phyloP scores from a whole-genome alignment of 2,888 invertebrate genomes.

The Pyrrhia umbra region DNA sequence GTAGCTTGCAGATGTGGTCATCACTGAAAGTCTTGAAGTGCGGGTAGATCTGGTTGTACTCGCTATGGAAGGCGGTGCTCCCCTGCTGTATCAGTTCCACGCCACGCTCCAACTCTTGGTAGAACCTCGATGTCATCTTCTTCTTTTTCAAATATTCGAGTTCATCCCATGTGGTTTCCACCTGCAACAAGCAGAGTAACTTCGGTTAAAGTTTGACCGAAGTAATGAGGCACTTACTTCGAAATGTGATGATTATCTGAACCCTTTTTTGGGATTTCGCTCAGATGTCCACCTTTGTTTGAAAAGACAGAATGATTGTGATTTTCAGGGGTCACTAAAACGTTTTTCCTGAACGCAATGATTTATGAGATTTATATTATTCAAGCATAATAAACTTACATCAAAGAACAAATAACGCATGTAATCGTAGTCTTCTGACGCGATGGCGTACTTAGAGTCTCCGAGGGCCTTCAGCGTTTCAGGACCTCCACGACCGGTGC shows the following conservation, averaged over 20 bases:
- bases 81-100: slow-evolving; percentile 75
- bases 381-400: slow-evolving; percentile 68
- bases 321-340: no score
- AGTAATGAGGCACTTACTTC: no score
- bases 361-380: no score
- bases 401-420: slow-evolving; percentile 79
- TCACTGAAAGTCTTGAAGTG: slow-evolving; percentile 77
- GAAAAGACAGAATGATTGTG: no score
- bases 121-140: slow-evolving; percentile 77
- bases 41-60: slow-evolving; percentile 81
- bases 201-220: no score
- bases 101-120: slow-evolving; percentile 74
- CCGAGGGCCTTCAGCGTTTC: slow-evolving; percentile 74
- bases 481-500: slow-evolving; percentile 76
- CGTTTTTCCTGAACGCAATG: not conserved
- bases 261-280: no score
- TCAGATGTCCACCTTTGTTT: no score
- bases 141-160: slow-evolving; percentile 82
- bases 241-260: not conserved
- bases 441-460: slow-evolving; percentile 81
- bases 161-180: slow-evolving; percentile 76
- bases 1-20: slow-evolving; percentile 80
- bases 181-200: slow-evolving; percentile 61
- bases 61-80: slow-evolving; percentile 79
- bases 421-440: slow-evolving; percentile 80